Percentiles rank a stretch among this genome's conserved stretches.
phyloP scores from a whole-genome alignment of 2,888 invertebrate species.

The Muschampia plurimacula region DNA sequence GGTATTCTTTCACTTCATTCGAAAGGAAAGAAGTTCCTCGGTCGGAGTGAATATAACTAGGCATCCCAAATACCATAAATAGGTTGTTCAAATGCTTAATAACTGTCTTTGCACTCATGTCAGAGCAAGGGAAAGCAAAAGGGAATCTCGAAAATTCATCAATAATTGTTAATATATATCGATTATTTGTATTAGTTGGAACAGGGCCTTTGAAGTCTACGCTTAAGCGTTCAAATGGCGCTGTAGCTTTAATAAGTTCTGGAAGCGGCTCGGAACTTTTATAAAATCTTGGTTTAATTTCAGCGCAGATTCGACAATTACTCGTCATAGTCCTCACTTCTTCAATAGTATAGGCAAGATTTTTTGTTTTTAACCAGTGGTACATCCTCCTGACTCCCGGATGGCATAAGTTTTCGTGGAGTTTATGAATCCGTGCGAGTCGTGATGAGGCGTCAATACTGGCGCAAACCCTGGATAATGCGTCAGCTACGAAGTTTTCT shows the following conservation, averaged over 20 bases:
- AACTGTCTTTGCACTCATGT: not conserved
- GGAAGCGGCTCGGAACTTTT: not conserved
- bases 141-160: slow-evolving; percentile 42
- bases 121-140: slow-evolving; percentile 36
- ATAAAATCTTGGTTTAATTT: slow-evolving; percentile 39
- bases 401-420: slow-evolving; percentile 38
- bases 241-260: slow-evolving; percentile 38
- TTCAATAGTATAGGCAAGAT: slow-evolving; percentile 39
- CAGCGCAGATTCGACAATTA: slow-evolving; percentile 37
- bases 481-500: slow-evolving; percentile 44
- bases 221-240: slow-evolving; percentile 43
- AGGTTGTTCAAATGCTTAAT: slow-evolving; percentile 14
- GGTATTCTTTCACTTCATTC: slow-evolving; percentile 18
- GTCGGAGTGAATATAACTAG: slow-evolving; percentile 35
- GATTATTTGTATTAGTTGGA: slow-evolving; percentile 36
- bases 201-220: slow-evolving; percentile 45
- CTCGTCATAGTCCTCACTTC: slow-evolving; percentile 37
- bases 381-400: slow-evolving; percentile 29
- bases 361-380: slow-evolving; percentile 38
- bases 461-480: slow-evolving; percentile 41
- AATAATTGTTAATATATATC: slow-evolving; percentile 42
- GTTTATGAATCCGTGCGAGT: slow-evolving; percentile 13
- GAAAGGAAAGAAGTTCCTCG: slow-evolving; percentile 36
- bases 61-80: slow-evolving; percentile 28
- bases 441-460: slow-evolving; percentile 15